Base-by-base conservation (phyloP, 2,888 invertebrate genomes). In the Merodon equestris region DNA sequence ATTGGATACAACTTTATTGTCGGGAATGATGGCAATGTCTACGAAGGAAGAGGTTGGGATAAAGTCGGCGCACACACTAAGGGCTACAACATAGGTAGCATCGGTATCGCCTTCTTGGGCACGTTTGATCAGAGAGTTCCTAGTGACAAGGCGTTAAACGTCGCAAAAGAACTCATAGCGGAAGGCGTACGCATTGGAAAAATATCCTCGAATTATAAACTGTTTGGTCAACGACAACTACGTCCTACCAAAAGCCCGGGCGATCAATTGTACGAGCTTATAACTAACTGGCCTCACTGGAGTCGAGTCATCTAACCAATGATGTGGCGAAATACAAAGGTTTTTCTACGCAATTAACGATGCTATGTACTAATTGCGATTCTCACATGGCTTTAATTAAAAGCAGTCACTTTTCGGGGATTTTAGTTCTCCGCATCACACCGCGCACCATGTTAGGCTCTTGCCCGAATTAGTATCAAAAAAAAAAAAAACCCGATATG, bases 1-100 rank as follows among this genome's bases (percentile, higher is more conserved):
- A 94, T 95, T 17, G 93, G 90, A 0, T 95, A 95, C 87, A 95
- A 94, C 85, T 96, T 94, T 83, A 85, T 95, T 9, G 91, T 95
- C 1, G 95, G 94, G 0, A 94, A 93, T 4, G 94, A 95, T 83
- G 95, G 94, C 0, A 90, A 91, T 0, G 92, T 92, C 0, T 95
- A 94, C 85, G 91, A 91, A 83, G 95, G 93, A 3, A 91, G 94
- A 15, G 93, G 93, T 0, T 94, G 94, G 93, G 91, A 9, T 10
- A 79, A 74, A 56, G 64, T 60, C 1, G 95, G 95, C 0, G 93
- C 94, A 0, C 94, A 95, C 84, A 92, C 94, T 0, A 90, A 89
- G 1, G 91, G 92, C 14, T 93, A 91, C 84, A 94, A 94, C 85
- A 86, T 85, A 4, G 91, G 88, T 68, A 93, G 93, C 84, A 91